Evolutionary conservation across 1,140 invertebrate species (phyloP).

Genomic region (Triops longicaudatus): DNA sequence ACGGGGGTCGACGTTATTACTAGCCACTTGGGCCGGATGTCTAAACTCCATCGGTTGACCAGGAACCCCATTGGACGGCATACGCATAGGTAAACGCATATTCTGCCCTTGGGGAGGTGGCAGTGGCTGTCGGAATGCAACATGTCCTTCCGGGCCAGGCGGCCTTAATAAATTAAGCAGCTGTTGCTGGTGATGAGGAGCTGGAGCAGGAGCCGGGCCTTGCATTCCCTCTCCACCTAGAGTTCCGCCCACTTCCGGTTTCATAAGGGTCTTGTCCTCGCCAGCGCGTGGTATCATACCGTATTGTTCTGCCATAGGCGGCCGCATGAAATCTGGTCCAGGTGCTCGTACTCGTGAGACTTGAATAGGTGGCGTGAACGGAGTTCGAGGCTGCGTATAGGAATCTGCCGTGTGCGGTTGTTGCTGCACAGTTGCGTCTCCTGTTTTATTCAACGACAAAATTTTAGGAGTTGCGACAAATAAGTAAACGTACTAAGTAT

Average conservation of each 20-base stretch:
- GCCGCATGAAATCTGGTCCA: constrained; percentile 19
- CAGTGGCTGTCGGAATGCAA: neutral
- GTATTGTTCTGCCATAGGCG: neutral
- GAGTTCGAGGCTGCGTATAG: neutral
- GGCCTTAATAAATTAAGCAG: neutral
- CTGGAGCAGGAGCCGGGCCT: constrained; percentile 21
- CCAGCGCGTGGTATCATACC: neutral
- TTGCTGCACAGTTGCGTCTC: constrained; percentile 39
- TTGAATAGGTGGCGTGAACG: constrained; percentile 24
- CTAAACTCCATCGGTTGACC: neutral
- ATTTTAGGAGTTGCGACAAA: no score
- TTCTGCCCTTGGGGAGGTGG: constrained; percentile 34
- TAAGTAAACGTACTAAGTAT: neutral
- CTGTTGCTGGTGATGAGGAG: constrained; percentile 27
- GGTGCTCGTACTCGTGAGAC: constrained; percentile 29
- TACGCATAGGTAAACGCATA: neutral
- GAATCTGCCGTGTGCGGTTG: constrained; percentile 36
- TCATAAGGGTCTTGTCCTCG: neutral
- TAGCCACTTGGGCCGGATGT: neutral
- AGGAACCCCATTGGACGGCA: neutral
- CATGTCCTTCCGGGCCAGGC: neutral
- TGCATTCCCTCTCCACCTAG: constrained; percentile 8
- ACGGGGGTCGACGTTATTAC: neutral
- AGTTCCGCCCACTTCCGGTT: neutral
- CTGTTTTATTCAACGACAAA: constrained; percentile 22